Evolutionary conservation across 2,888 invertebrate genomes (phyloP).

Genomic region (Lingula anatina): DNA sequence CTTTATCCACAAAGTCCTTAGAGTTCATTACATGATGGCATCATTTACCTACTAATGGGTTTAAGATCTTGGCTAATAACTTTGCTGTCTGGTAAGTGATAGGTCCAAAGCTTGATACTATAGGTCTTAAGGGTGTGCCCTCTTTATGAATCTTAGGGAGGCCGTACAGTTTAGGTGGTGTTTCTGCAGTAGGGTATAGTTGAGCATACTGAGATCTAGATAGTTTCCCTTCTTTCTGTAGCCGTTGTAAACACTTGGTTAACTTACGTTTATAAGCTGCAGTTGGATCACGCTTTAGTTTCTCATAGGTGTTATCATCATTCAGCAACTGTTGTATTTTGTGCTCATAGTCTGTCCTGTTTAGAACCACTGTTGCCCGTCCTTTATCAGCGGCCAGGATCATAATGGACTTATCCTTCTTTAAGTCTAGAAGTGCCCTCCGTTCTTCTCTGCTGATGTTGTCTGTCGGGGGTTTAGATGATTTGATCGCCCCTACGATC

Average conservation of each 20-base stretch:
- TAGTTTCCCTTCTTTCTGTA: neutral
- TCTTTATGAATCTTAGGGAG: neutral
- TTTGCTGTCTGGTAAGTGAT: neutral
- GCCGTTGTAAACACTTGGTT: too few relatives aligned
- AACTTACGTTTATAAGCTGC: too few relatives aligned
- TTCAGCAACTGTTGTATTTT: neutral
- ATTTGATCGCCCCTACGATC: neutral
- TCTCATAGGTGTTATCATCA: neutral
- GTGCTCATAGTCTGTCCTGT: neutral
- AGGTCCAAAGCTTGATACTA: neutral
- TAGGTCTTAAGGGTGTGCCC: neutral
- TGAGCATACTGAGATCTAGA: too few relatives aligned
- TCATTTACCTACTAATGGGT: neutral
- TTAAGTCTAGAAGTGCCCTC: neutral
- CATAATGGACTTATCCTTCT: neutral
- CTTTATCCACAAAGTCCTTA: neutral
- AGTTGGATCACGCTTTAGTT: neutral
- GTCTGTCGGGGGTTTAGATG: too few relatives aligned
- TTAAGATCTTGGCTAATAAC: neutral
- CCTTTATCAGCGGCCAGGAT: conserved; percentile 1
- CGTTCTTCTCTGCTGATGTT: neutral
- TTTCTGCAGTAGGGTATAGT: neutral
- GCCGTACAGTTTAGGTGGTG: neutral
- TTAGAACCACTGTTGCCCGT: neutral
- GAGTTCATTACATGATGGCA: too few relatives aligned